A percentile compares a stretch with the other conserved stretches of the same genome.
Evolutionary conservation across 2,888 invertebrate genomes (phyloP).

Genomic region (Syritta pipiens): DNA sequence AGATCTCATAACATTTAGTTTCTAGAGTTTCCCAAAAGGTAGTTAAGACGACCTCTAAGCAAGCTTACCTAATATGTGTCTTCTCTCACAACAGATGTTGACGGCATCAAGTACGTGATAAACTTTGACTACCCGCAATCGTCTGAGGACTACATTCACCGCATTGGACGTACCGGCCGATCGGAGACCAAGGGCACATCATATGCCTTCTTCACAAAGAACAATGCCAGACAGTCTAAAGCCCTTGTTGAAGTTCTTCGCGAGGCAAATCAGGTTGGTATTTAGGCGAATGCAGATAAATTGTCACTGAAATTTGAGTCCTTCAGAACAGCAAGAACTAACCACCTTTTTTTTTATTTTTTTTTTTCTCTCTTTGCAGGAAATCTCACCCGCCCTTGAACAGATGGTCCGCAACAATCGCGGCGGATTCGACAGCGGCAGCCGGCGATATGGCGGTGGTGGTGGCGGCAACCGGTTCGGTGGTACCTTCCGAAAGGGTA

Average conservation of each 20-base stretch:
- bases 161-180: constrained; percentile 95
- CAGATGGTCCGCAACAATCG: constrained; percentile 86
- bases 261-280: constrained; percentile 91
- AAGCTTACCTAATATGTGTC: constrained; percentile 48
- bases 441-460: constrained; percentile 80
- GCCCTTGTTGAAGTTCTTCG: constrained; percentile 92
- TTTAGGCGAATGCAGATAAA: background rate
- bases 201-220: constrained; percentile 96
- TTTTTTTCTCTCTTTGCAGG: constrained; percentile 79
- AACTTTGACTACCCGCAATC: constrained; percentile 98
- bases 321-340: no score
- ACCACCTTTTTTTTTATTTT: background rate
- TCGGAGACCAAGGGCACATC: constrained; percentile 93
- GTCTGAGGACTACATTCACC: constrained; percentile 96
- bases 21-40: constrained; percentile 21
- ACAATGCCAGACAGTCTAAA: constrained; percentile 92
- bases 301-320: no score
- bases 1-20: constrained; percentile 61
- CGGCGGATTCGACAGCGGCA: constrained; percentile 83
- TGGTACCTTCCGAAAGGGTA: constrained; percentile 72
- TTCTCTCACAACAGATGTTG: constrained; percentile 87
- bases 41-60: background rate
- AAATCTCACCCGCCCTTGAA: constrained; percentile 90
- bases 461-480: constrained; percentile 76
- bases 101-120: constrained; percentile 97